Evolutionary conservation across 2,113 vertebrate species (phyloP).

Genomic region (Furnarius figulus): DNA sequence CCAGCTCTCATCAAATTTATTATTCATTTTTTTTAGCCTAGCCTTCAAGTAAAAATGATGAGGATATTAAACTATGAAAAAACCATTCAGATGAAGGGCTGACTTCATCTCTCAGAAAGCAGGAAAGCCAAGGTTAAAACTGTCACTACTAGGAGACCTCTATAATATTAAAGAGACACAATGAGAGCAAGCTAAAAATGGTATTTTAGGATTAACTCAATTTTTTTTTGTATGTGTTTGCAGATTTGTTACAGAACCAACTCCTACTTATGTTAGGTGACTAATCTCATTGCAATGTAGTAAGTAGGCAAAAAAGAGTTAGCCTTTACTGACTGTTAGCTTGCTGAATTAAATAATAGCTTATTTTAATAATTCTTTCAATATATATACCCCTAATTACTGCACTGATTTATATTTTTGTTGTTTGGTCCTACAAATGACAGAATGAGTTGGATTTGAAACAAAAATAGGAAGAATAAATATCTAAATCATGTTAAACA

Average conservation of each 20-base stretch:
- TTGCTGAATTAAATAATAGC: neutral
- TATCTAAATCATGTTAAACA: neutral
- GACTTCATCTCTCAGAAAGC: neutral
- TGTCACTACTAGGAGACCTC: conserved; percentile 19
- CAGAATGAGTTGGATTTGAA: neutral
- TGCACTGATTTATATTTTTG: neutral
- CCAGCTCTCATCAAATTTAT: conserved; percentile 31
- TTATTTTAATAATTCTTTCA: conserved; percentile 7
- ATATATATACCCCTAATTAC: neutral
- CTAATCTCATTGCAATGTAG: conserved; percentile 45
- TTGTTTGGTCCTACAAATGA: neutral
- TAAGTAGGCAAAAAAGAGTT: conserved; percentile 32
- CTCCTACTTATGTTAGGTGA: conserved; percentile 46
- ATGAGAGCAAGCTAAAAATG: conserved; percentile 48
- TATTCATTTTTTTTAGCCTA: conserved; percentile 7
- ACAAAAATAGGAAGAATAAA: neutral
- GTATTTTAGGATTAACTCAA: conserved; percentile 1
- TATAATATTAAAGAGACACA: conserved; percentile 37
- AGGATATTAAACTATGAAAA: conserved; percentile 21
- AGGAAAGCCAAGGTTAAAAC: conserved; percentile 28
- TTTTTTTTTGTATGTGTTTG: conserved; percentile 1
- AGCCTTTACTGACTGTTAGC: conserved; percentile 1
- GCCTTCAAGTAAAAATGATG: conserved; percentile 31
- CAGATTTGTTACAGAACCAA: conserved; percentile 40
- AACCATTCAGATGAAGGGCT: neutral